Conservation (phyloP, 2,888 invertebrate genomes). For the Hydriomena furcata region DNA sequence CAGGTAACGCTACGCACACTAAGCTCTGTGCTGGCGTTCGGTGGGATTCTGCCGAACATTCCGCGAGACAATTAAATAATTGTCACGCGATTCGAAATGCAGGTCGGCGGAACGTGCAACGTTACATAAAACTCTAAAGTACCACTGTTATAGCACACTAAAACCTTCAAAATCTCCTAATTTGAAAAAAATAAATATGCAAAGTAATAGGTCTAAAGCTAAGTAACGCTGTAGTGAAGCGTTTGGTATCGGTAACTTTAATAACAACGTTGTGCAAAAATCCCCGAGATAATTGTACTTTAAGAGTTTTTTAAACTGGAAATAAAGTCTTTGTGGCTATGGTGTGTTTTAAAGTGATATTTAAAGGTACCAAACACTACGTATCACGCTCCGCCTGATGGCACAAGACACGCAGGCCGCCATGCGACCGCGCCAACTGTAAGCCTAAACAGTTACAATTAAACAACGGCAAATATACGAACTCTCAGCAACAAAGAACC, state of each 20-base stretch:
- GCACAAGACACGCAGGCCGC: constrained; percentile 68
- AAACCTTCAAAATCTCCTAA: not conserved
- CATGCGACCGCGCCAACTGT: constrained; percentile 64
- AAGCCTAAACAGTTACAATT: constrained; percentile 65
- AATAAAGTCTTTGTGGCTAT: too few species aligned
- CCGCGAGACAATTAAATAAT: constrained; percentile 67
- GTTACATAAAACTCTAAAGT: not conserved
- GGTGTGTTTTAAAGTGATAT: too few species aligned
- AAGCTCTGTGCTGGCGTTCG: constrained; percentile 61
- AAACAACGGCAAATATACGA: constrained; percentile 76
- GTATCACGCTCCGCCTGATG: constrained; percentile 48
- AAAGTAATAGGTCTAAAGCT: too few species aligned
- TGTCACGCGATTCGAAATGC: constrained; percentile 70
- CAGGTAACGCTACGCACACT: constrained; percentile 77
- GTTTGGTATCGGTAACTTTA: too few species aligned
- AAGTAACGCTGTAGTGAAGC: too few species aligned
- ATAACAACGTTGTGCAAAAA: too few species aligned
- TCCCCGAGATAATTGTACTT: too few species aligned
- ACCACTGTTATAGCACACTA: not conserved
- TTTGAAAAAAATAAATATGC: too few species aligned
- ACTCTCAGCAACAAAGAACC: constrained; percentile 73
- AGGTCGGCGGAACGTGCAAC: constrained; percentile 31
- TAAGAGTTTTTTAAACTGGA: too few species aligned
- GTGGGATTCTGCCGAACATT: constrained; percentile 73
- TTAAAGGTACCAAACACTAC: too few species aligned